Evolutionary conservation across 2,888 invertebrate genomes (phyloP).

Genomic region (Sphecodes monilicornis): DNA sequence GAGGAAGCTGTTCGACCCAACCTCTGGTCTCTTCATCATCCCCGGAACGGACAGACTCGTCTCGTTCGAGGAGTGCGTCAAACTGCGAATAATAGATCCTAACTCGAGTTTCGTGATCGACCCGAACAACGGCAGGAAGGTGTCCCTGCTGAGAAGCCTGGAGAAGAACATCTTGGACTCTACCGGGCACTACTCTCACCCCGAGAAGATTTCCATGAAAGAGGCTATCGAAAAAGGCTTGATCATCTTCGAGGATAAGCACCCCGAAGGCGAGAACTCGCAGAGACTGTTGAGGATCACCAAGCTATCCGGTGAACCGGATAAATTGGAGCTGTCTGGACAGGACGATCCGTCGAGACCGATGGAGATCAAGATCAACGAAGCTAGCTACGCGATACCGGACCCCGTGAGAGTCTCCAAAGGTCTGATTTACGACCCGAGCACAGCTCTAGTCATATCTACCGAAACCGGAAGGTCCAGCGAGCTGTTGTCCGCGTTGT

Average conservation of each 20-base stretch:
- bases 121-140: constrained; percentile 89
- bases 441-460: constrained; percentile 90
- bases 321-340: constrained; percentile 89
- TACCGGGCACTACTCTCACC: constrained; percentile 90
- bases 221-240: constrained; percentile 89
- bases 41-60: constrained; percentile 94
- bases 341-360: constrained; percentile 83
- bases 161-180: constrained; percentile 92
- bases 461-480: constrained; percentile 90
- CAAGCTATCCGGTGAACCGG: constrained; percentile 89
- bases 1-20: constrained; percentile 92
- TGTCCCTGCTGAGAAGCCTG: constrained; percentile 90
- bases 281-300: constrained; percentile 90
- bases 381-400: constrained; percentile 80
- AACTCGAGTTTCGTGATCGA: constrained; percentile 93
- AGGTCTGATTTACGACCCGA: constrained; percentile 92
- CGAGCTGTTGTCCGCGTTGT: constrained; percentile 91
- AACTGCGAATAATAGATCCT: constrained; percentile 93
- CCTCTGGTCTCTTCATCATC: constrained; percentile 93
- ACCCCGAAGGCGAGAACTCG: constrained; percentile 83
- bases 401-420: constrained; percentile 91
- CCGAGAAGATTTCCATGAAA: constrained; percentile 89
- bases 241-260: constrained; percentile 87
- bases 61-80: constrained; percentile 94
- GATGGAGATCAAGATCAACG: constrained; percentile 85